Conservation (phyloP, 2,888 invertebrate genomes). For the Arrhopalites spinosus region DNA sequence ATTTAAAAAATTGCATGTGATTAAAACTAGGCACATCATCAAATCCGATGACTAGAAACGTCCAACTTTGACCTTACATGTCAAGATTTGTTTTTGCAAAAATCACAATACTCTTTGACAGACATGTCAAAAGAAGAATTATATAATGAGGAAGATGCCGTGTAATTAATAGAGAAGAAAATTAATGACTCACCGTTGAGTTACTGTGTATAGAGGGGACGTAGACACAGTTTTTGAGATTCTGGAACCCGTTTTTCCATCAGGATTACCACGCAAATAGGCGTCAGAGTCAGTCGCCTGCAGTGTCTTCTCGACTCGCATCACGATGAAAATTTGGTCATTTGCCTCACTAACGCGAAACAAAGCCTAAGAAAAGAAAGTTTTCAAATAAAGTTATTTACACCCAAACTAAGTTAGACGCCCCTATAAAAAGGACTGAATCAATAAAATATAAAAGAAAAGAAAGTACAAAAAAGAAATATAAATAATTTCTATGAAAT, state of each 20-base stretch:
- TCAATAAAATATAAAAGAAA: conserved; percentile 4
- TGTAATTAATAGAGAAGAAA: too few relatives aligned
- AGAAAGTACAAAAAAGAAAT: too few relatives aligned
- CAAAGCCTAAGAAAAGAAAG: conserved; percentile 68
- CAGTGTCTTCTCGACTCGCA: conserved; percentile 89
- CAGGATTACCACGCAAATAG: conserved; percentile 53
- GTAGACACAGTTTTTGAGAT: conserved; percentile 51
- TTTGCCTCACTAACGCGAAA: conserved; percentile 86
- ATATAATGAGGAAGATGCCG: too few relatives aligned
- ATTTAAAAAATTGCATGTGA: not conserved
- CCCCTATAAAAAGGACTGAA: not conserved
- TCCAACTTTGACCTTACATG: not conserved
- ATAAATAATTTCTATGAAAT: too few relatives aligned
- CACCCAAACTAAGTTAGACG: not conserved
- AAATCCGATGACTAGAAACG: not conserved
- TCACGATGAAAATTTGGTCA: conserved; percentile 89
- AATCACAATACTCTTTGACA: too few relatives aligned
- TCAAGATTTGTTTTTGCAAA: not conserved
- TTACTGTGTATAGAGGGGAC: conserved; percentile 52
- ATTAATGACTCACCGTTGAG: conserved; percentile 41
- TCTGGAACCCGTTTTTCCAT: conserved; percentile 51
- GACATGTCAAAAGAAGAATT: not conserved
- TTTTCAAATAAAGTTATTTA: conserved; percentile 27
- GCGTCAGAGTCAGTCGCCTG: conserved; percentile 65
- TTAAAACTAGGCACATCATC: not conserved